Evolutionary conservation across 2,888 invertebrate species (phyloP), one percentile per base, ranked within the genome.

Genomic region (Hofmannophila pseudospretella): DNA sequence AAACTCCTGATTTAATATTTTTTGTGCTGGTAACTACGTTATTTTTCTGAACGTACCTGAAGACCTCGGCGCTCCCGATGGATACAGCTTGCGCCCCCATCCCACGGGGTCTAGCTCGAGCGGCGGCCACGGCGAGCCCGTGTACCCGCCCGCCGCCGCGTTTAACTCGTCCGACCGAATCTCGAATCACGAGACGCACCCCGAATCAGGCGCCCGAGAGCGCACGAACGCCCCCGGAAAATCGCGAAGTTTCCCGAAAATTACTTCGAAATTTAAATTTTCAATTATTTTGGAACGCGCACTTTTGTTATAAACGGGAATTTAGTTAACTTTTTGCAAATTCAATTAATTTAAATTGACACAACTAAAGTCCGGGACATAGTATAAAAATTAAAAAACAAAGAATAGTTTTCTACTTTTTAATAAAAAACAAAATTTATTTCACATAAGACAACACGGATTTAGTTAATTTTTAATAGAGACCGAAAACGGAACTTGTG

Each of bases 71-170:
- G 91, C 92, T 54, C 92, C 90, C 58, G 92, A 89, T 59, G 93
- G 93, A 75, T 94, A 94, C 58, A 94, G 88, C 77, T 94, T 94
- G 59, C 94, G 90, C 49, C 94, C 93, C 94, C 94, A 94, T 81
- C 90, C 90, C 77, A 91, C 91, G 71, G 91, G 91, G 87, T 93
- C 93, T 81, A 93, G 88, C 70, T 91, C 92, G 49, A 91, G 87
- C 70, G 92, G 92, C 71, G 93, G 93, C 93, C 93, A 93, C 84
- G 93, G 93, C 79, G 93, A 92, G 81, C 93, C 92, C 89, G 92
- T 90, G 88, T 92, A 92, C 72, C 92, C 91, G 87, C 92, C 91
- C 89, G 90, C 89, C 85, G 90, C 90, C 76, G 90, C 88, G 85
- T 88, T 89, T 66, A 88, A 88, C 89, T 93, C 93, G 92, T 93